Conservation (phyloP, 1,140 invertebrate genomes). For the Drosophila erecta region DNA sequence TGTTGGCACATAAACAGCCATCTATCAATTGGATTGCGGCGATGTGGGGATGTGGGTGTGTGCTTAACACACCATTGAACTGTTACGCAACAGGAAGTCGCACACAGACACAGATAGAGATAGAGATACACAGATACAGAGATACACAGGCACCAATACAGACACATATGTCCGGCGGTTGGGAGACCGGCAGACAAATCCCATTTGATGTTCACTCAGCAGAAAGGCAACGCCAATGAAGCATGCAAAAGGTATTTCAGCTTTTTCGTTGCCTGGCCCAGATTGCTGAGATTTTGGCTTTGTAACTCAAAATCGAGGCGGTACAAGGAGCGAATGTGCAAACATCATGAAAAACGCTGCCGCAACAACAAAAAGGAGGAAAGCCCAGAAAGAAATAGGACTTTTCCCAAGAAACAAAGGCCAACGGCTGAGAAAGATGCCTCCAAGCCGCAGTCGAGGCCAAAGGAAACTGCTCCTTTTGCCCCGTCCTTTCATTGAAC, state of each 20-base stretch:
- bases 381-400: not conserved
- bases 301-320: constrained; percentile 77
- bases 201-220: constrained; percentile 83
- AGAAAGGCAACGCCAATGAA: constrained; percentile 82
- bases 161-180: constrained; percentile 65
- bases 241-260: constrained; percentile 82
- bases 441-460: constrained; percentile 44
- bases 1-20: constrained; percentile 70
- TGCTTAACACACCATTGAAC: constrained; percentile 80
- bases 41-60: constrained; percentile 17
- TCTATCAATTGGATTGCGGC: constrained; percentile 37
- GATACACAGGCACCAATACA: constrained; percentile 1
- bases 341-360: constrained; percentile 76
- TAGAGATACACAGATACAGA: constrained; percentile 1
- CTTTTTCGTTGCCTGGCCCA: constrained; percentile 58
- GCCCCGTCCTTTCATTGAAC: constrained; percentile 67
- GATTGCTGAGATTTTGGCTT: constrained; percentile 76
- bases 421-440: constrained; percentile 51
- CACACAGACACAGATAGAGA: constrained; percentile 9
- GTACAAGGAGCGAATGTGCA: constrained; percentile 77
- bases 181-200: constrained; percentile 66
- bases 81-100: constrained; percentile 69
- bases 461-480: constrained; percentile 32
- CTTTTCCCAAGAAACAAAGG: constrained; percentile 44
- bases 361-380: constrained; percentile 13